Evolutionary conservation across 1,140 invertebrate species (phyloP).

Genomic region (Psilanteris sp.): DNA sequence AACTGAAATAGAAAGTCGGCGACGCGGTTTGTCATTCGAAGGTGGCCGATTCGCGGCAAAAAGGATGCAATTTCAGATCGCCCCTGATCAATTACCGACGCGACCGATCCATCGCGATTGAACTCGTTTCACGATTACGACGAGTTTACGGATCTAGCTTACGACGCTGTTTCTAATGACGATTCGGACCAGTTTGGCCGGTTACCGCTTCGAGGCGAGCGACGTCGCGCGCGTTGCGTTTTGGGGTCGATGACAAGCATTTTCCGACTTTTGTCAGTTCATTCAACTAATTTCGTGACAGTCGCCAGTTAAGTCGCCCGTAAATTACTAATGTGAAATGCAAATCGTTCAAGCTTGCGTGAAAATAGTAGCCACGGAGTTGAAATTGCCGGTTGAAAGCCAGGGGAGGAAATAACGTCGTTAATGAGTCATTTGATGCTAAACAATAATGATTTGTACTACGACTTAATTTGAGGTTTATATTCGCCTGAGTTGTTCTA

Average conservation of each 20-base stretch:
- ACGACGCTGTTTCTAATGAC: constrained; percentile 31
- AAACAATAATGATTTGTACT: too few relatives aligned
- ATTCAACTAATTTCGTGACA: constrained; percentile 1
- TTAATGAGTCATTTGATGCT: too few relatives aligned
- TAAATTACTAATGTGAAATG: constrained; percentile 3
- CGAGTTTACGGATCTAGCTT: constrained; percentile 37
- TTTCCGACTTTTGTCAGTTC: constrained; percentile 21
- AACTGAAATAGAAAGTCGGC: constrained; percentile 48
- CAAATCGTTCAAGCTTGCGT: too few relatives aligned
- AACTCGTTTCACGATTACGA: constrained; percentile 34
- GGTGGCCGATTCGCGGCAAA: not conserved
- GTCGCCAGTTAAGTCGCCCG: not conserved
- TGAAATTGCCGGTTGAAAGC: too few relatives aligned
- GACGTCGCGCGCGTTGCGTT: constrained; percentile 10
- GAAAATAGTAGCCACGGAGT: too few relatives aligned
- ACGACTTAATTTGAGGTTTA: too few relatives aligned
- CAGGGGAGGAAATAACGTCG: too few relatives aligned
- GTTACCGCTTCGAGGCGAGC: constrained; percentile 39
- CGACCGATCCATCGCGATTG: constrained; percentile 40
- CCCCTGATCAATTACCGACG: constrained; percentile 4
- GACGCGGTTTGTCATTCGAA: constrained; percentile 19
- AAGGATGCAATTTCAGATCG: constrained; percentile 36
- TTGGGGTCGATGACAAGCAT: constrained; percentile 41
- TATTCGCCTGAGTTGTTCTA: too few relatives aligned
- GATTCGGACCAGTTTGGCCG: constrained; percentile 50